These are phyloP conservation scores for Leuciscus waleckii DNA, from an alignment of 2,797 vertebrate species.

Conservation along the genomic window DNA sequence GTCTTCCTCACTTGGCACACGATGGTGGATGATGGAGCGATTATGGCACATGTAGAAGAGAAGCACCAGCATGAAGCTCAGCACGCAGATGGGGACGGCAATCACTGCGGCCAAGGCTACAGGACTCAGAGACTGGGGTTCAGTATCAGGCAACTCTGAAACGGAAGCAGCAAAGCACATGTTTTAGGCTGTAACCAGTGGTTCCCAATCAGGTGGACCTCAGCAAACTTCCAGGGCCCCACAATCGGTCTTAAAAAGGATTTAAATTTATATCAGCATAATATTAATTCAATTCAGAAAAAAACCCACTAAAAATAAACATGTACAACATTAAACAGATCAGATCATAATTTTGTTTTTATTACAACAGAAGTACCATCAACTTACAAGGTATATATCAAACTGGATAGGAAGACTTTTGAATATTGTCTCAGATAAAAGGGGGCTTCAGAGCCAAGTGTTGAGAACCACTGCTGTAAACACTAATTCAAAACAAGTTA, in stretches of 20 bases:
- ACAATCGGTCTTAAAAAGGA: not conserved
- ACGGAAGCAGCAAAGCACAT: conserved; percentile 22
- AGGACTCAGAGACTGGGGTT: conserved; percentile 82
- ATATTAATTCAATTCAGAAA: not conserved
- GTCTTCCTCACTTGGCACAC: conserved; percentile 95
- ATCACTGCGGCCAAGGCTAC: conserved; percentile 93
- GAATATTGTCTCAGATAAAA: not conserved
- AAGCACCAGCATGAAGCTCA: conserved; percentile 91
- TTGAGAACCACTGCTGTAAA: not conserved
- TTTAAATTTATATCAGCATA: not conserved
- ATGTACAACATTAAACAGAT: not conserved
- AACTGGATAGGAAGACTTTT: not conserved
- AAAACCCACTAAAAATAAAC: not conserved
- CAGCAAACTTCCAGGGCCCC: not conserved
- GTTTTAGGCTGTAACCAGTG: not conserved
- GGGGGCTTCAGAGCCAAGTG: not conserved
- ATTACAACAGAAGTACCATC: not conserved
- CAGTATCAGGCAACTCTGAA: conserved; percentile 56
- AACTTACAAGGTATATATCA: not conserved
- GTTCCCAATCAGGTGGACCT: not conserved
- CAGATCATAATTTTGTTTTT: not conserved
- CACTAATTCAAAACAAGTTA: not conserved
- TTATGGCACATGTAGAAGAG: conserved; percentile 93
- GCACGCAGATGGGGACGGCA: conserved; percentile 90
- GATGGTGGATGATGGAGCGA: conserved; percentile 87